phyloP scores from a whole-genome alignment of 2,888 invertebrate species.

The Drosophila kuntzei region DNA sequence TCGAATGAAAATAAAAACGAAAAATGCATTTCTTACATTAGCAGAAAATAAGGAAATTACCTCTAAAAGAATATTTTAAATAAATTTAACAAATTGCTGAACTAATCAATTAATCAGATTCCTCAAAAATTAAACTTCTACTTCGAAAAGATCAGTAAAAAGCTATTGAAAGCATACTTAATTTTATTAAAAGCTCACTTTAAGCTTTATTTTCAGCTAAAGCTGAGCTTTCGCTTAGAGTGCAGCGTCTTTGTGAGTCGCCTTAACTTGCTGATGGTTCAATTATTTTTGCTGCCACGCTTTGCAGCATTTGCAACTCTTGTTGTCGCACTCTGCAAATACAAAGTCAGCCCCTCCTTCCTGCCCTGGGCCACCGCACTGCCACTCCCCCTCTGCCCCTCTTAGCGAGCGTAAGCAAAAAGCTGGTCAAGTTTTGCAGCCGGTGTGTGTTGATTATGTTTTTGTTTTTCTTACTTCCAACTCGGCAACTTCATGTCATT shows the following conservation, averaged over 20 bases:
- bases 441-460: slow-evolving; percentile 65
- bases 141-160: too few relatives aligned
- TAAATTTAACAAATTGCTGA: too few relatives aligned
- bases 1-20: too few relatives aligned
- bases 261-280: background rate
- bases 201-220: background rate
- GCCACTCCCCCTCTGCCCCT: background rate
- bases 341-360: slow-evolving; percentile 8
- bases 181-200: background rate
- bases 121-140: too few relatives aligned
- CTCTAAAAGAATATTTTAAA: too few relatives aligned
- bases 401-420: slow-evolving; percentile 1
- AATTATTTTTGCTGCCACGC: slow-evolving; percentile 34
- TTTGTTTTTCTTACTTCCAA: slow-evolving; percentile 62
- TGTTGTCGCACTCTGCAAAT: slow-evolving; percentile 42
- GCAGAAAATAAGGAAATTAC: too few relatives aligned
- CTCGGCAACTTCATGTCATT: slow-evolving; percentile 55
- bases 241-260: slow-evolving; percentile 32
- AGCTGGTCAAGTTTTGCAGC: slow-evolving; percentile 56
- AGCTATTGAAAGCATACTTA: too few relatives aligned
- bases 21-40: too few relatives aligned
- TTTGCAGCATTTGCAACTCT: slow-evolving; percentile 38
- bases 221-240: background rate
- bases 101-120: too few relatives aligned
- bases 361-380: background rate